These are phyloP conservation scores for Oscheius myriophilus DNA, from an alignment of 2,888 invertebrate genomes.

Conservation along the genomic window DNA sequence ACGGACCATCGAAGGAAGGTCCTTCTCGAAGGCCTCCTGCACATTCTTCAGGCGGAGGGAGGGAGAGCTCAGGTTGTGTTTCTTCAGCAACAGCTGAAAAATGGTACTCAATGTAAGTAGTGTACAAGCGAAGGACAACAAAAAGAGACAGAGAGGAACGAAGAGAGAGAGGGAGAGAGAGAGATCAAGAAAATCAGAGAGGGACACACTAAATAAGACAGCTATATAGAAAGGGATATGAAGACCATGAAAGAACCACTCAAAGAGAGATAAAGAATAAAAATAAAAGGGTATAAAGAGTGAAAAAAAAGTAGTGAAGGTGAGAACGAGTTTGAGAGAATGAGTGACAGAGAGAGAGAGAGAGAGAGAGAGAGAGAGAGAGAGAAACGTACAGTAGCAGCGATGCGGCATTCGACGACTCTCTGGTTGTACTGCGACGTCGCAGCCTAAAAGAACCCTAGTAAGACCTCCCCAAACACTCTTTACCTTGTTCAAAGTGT, in stretches of 20 bases:
- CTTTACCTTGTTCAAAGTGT: slow-evolving; percentile 79
- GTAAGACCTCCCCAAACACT: neutral
- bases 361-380: neutral
- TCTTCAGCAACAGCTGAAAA: slow-evolving; percentile 38
- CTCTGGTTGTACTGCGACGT: slow-evolving; percentile 87
- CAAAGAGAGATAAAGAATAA: too few species aligned
- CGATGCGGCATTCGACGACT: slow-evolving; percentile 91
- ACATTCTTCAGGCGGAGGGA: slow-evolving; percentile 46
- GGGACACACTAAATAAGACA: too few species aligned
- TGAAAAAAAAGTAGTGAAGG: too few species aligned
- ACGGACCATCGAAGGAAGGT: slow-evolving; percentile 38
- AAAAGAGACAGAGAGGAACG: neutral
- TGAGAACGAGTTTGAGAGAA: too few species aligned
- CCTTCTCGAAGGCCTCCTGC: slow-evolving; percentile 33
- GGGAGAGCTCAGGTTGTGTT: slow-evolving; percentile 14
- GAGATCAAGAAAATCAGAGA: neutral
- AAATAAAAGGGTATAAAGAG: too few species aligned
- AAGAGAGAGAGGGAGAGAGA: neutral
- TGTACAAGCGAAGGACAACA: neutral
- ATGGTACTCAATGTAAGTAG: slow-evolving; percentile 10
- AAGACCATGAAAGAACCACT: too few species aligned
- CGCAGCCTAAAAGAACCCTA: slow-evolving; percentile 77
- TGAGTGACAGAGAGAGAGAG: neutral
- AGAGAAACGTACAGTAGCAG: slow-evolving; percentile 79
- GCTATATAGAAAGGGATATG: too few species aligned